Evolutionary conservation across 1,140 invertebrate genomes (phyloP), one percentile per base, ranked within the genome.

Genomic region (Heterodera schachtii): DNA sequence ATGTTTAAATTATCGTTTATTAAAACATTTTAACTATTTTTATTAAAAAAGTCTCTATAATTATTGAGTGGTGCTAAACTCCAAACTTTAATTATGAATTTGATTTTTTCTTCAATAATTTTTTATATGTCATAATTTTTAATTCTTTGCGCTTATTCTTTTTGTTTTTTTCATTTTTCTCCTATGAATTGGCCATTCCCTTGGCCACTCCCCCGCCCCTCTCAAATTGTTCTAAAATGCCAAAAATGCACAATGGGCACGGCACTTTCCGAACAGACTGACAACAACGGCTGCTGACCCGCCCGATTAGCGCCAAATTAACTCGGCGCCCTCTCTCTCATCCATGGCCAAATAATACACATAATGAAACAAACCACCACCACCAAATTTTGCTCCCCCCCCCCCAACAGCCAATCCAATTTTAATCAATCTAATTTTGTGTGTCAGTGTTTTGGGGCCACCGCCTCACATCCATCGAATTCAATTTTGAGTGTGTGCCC

Each of bases 401-500:
- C 31, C 31, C 31, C 31, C 31, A 31, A 31, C 31, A 31, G 31
- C 31, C 31, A 31, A 31, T 31, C 41, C 31, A n/a, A 71, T 71
- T 71, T 71, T 71, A 71, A 71, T 71, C 69, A 71, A 71, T 71
- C 69, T n/a, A 71, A 71, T 71, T 71, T 71, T 41, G 9, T 64
- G 57, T 19, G 57, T 64, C 16, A 16, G 16, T 64, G 57, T 64
- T 64, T 64, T 64, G 57, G 57, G 13, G 31, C 31, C 31, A 31
- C 31, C 31, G 31, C 31, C 31, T 31, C 31, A 31, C 57, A 64
- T 46, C 69, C 69, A 41, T 71, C 69, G 41, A 71, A 71, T 71
- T 43, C 41, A 46, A 41, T 46, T 71, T 71, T 8, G n/a, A 16
- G 9, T 11, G 57, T 19, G 57, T 19, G 57, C 57, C 19, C 57